These are phyloP conservation scores for Amyelois transitella DNA, from an alignment of 1,140 invertebrate species.

Conservation along the genomic window DNA sequence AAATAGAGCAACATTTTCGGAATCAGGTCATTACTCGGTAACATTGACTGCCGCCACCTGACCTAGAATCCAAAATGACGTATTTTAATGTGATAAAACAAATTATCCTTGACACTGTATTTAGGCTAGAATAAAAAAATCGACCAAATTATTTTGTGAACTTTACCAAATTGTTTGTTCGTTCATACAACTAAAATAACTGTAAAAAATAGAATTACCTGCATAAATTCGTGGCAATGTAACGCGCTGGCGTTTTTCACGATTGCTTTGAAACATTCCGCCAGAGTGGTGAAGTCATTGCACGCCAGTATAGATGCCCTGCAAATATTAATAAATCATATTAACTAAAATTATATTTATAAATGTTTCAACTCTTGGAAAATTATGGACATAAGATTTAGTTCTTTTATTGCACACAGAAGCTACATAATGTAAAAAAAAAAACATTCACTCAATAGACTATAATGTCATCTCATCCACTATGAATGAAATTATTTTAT, in stretches of 20 bases:
- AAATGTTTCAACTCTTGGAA: too few species aligned
- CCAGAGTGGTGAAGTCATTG: slow-evolving; percentile 83
- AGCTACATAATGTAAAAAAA: too few species aligned
- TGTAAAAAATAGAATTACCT: slow-evolving; percentile 72
- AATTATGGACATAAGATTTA: too few species aligned
- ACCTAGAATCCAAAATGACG: background rate
- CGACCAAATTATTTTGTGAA: background rate
- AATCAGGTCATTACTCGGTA: background rate
- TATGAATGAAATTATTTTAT: too few species aligned
- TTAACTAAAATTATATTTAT: too few species aligned
- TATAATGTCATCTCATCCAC: too few species aligned
- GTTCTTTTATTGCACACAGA: too few species aligned
- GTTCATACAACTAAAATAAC: background rate
- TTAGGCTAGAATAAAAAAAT: too few species aligned
- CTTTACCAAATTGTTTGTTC: background rate
- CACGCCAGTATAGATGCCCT: slow-evolving; percentile 80
- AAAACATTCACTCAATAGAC: too few species aligned
- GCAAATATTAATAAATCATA: background rate
- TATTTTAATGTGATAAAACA: too few species aligned
- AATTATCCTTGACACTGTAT: too few species aligned
- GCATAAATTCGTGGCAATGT: slow-evolving; percentile 90
- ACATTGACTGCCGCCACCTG: background rate
- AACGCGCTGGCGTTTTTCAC: slow-evolving; percentile 82
- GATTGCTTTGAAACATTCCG: slow-evolving; percentile 86
- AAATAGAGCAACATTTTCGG: background rate